Conservation (phyloP, 2,113 vertebrate genomes). For the Sylvietta virens region DNA sequence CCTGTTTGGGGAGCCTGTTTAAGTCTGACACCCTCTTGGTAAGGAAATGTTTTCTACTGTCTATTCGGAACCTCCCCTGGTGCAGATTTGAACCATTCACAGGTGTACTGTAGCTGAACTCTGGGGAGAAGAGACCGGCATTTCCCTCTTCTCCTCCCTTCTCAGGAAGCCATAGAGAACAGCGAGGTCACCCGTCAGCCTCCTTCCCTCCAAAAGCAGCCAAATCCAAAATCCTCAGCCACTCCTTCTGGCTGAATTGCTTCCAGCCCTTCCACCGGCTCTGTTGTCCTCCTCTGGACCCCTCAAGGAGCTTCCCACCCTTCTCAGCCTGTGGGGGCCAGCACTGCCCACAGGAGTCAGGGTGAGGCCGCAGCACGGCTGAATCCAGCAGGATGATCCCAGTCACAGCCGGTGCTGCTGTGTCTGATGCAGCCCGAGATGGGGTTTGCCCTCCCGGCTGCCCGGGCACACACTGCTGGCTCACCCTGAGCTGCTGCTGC, state of each 20-base stretch:
- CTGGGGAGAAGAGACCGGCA: background rate
- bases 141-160: background rate
- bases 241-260: background rate
- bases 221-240: background rate
- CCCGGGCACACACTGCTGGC: background rate
- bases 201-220: background rate
- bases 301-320: background rate
- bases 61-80: background rate
- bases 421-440: background rate
- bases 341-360: background rate
- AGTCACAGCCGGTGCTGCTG: background rate
- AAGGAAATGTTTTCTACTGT: background rate
- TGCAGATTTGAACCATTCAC: background rate
- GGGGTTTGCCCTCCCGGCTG: background rate
- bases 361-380: fast-evolving
- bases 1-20: background rate
- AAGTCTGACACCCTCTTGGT: background rate
- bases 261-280: background rate
- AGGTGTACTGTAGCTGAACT: fast-evolving
- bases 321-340: background rate
- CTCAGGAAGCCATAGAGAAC: background rate
- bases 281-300: background rate
- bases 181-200: background rate
- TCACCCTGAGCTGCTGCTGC: background rate
- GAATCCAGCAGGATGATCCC: background rate